Conservation (phyloP, 2,113 vertebrate species). For the Mola mola region DNA sequence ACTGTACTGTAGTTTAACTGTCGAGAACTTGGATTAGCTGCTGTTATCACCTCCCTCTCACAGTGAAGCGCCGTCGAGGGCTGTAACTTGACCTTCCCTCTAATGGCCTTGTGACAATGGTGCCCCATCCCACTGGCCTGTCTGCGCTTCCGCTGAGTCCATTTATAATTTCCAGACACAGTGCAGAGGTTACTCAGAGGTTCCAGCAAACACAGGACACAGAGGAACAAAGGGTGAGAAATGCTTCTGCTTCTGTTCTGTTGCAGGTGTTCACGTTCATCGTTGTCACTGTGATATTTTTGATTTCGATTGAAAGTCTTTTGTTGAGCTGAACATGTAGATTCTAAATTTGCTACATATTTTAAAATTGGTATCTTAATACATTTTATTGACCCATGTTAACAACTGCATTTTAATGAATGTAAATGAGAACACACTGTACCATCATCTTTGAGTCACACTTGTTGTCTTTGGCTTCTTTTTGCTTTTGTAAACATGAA, state of each 20-base stretch:
- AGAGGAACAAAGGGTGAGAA: conserved; percentile 70
- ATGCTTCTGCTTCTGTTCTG: conserved; percentile 10
- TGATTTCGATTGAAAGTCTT: too few relatives aligned
- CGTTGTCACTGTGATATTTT: too few relatives aligned
- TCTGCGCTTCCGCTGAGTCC: conserved; percentile 59
- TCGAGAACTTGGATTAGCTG: conserved; percentile 46
- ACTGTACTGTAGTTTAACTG: conserved; percentile 10
- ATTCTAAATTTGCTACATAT: too few relatives aligned
- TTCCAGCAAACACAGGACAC: conserved; percentile 34
- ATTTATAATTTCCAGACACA: conserved; percentile 77
- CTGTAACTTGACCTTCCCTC: conserved; percentile 75
- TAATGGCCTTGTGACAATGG: conserved; percentile 66
- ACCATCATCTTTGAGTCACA: too few relatives aligned
- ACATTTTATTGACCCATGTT: too few relatives aligned
- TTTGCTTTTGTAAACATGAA: too few relatives aligned
- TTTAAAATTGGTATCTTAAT: too few relatives aligned
- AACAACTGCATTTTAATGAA: too few relatives aligned
- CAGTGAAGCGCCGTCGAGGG: conserved; percentile 23
- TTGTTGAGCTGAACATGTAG: too few relatives aligned
- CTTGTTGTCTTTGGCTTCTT: too few relatives aligned
- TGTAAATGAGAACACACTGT: too few relatives aligned
- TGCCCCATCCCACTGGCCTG: conserved; percentile 65
- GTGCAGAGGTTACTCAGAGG: conserved; percentile 72
- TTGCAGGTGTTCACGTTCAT: not conserved
- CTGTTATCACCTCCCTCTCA: conserved; percentile 39